Evolutionary conservation across 2,888 invertebrate species (phyloP).

Genomic region (Netelia melanura): DNA sequence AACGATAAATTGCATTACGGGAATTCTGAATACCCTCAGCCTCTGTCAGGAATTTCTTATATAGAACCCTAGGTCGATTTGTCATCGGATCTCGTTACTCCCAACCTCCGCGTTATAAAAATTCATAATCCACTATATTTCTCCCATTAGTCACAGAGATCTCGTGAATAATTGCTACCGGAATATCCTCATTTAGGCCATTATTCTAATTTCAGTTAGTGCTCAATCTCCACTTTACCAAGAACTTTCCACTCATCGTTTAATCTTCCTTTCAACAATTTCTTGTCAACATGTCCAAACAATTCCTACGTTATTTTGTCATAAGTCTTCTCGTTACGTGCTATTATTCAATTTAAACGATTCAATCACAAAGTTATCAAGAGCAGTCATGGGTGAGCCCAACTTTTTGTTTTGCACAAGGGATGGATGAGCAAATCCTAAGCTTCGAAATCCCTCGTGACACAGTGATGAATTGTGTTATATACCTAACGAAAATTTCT

Average conservation of each 20-base stretch:
- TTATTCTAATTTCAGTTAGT: neutral
- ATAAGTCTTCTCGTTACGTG: constrained; percentile 3
- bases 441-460: constrained; percentile 25
- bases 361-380: constrained; percentile 33
- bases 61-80: neutral
- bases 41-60: neutral
- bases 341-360: constrained; percentile 40
- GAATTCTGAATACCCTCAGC: neutral
- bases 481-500: constrained; percentile 27
- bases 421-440: neutral
- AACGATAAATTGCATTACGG: neutral
- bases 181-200: neutral
- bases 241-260: neutral
- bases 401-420: constrained; percentile 25
- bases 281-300: neutral
- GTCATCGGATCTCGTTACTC: too few relatives aligned
- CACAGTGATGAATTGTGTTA: constrained; percentile 39
- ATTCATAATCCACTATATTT: neutral
- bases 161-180: neutral
- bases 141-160: neutral
- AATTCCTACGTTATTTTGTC: neutral
- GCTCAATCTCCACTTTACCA: neutral
- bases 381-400: neutral
- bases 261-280: neutral
- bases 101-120: neutral